Base-by-base conservation (phyloP, 1,140 invertebrate species). In the Zaprionus lachaisei region DNA sequence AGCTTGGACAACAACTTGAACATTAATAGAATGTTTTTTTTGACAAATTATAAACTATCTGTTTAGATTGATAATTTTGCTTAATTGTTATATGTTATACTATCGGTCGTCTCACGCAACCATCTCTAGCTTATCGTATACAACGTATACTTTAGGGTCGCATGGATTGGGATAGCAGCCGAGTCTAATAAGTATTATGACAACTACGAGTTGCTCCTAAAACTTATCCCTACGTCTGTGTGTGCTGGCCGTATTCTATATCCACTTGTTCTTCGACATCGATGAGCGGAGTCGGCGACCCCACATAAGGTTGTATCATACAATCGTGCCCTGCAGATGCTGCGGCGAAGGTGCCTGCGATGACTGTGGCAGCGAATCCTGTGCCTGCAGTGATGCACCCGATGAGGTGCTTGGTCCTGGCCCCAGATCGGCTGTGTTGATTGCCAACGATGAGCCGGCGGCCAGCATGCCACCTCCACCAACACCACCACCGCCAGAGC, bases 291-390 rank as follows among this genome's bases (percentile, higher is more conserved):
- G 91, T 81, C 96, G 95, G 93, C 96, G 96, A 95, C 96, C 96
- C 96, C 96, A 97, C 96, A 97, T 97, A 51, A 97, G 96, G 94
- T 97, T 95, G 94, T 97, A 97, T 97, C 96, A 97, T 97, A 97
- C 97, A 92, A 97, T 97, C 89, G 97, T 97, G 75, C 97, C 97
- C 93, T 97, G 96, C 68, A 97, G 93, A 83, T 97, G 96, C 83
- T 96, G 96, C 2, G 96, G 95, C 83, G 96, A 96, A 26, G 95
- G 94, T 5, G 94, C 91, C 44, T 93, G 83, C 37, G 92, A 77
- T 24, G 79, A 79, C 49, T 90, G 81, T 12, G 77, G 72, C 44
- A 90, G 69, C 31, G 84, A 89, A 37, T 92, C 86, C 80, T 91
- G 91, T 2, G 91, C 71, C 71, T 92, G 91, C 64, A 92, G 69